phyloP scores from a whole-genome alignment of 1,140 invertebrate genomes.

The Spodoptera litura region DNA sequence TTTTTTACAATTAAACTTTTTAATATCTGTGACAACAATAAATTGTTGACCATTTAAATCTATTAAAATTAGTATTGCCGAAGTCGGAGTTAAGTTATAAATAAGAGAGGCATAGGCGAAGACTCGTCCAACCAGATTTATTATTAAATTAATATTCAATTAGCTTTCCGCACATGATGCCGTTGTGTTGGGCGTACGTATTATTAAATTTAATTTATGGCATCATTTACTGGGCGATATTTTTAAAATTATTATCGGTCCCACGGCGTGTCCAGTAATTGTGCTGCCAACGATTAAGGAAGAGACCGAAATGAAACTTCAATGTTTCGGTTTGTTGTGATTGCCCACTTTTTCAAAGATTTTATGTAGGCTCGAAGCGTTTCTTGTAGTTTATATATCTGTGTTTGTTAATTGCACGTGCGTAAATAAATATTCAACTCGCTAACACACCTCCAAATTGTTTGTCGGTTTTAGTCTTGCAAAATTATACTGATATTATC shows the following conservation, averaged over 20 bases:
- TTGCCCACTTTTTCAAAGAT: background rate
- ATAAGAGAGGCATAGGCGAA: slow-evolving; percentile 60
- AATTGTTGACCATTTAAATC: slow-evolving; percentile 49
- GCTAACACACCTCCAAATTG: slow-evolving; percentile 3
- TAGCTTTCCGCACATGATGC: slow-evolving; percentile 85
- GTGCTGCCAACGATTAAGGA: slow-evolving; percentile 59
- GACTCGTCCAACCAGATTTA: slow-evolving; percentile 81
- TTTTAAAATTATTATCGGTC: slow-evolving; percentile 82
- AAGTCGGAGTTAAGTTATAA: slow-evolving; percentile 69
- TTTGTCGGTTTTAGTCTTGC: slow-evolving; percentile 28
- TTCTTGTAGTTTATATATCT: slow-evolving; percentile 24
- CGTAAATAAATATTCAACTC: slow-evolving; percentile 29
- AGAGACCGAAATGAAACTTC: slow-evolving; percentile 34
- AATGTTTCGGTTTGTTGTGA: slow-evolving; percentile 4
- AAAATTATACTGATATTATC: slow-evolving; percentile 31
- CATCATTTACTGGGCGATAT: slow-evolving; percentile 82
- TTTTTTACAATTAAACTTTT: slow-evolving; percentile 37
- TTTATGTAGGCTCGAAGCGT: background rate
- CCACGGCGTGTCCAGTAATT: slow-evolving; percentile 70
- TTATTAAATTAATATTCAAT: slow-evolving; percentile 86
- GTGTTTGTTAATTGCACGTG: slow-evolving; percentile 28
- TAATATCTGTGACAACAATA: slow-evolving; percentile 46
- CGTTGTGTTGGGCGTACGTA: slow-evolving; percentile 77
- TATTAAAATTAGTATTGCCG: slow-evolving; percentile 53
- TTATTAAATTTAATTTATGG: slow-evolving; percentile 85